A percentile compares a stretch with the other conserved stretches of the same genome.
phyloP scores from a whole-genome alignment of 1,140 invertebrate species.

The Eumaeus atala region DNA sequence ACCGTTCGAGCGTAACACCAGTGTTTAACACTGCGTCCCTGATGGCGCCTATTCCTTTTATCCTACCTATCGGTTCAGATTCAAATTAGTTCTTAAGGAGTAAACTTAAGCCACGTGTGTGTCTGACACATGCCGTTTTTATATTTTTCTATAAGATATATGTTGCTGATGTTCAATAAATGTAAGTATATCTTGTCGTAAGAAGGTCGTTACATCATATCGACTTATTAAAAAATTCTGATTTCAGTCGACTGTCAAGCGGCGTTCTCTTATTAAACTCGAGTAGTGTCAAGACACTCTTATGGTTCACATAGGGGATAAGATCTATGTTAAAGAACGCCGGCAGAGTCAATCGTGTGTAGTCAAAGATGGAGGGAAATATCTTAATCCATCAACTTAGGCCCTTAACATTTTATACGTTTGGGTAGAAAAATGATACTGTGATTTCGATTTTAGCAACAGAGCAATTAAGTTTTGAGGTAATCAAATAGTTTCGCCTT shows the following conservation, averaged over 20 bases:
- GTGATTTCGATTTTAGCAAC: too few species aligned
- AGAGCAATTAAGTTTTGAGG: too few species aligned
- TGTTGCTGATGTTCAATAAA: slow-evolving; percentile 6
- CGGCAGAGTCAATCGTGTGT: slow-evolving; percentile 33
- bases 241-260: slow-evolving; percentile 38
- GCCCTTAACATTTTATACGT: background rate
- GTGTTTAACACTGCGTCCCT: too few species aligned
- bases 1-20: too few species aligned
- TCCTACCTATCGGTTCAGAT: too few species aligned
- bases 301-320: slow-evolving; percentile 44
- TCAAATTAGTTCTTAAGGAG: too few species aligned
- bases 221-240: slow-evolving; percentile 28
- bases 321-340: slow-evolving; percentile 44
- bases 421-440: too few species aligned
- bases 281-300: slow-evolving; percentile 57
- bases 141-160: too few species aligned
- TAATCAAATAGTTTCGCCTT: too few species aligned
- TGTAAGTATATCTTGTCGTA: slow-evolving; percentile 9
- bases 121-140: too few species aligned
- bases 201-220: slow-evolving; percentile 39
- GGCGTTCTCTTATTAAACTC: slow-evolving; percentile 57
- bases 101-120: too few species aligned
- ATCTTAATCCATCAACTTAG: slow-evolving; percentile 6
- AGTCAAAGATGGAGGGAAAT: slow-evolving; percentile 24
- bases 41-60: too few species aligned